A percentile compares a stretch with the other conserved stretches of the same genome.
These are phyloP conservation scores for Tenthredo mesomela DNA, from an alignment of 2,888 invertebrate species.

Conservation along the genomic window DNA sequence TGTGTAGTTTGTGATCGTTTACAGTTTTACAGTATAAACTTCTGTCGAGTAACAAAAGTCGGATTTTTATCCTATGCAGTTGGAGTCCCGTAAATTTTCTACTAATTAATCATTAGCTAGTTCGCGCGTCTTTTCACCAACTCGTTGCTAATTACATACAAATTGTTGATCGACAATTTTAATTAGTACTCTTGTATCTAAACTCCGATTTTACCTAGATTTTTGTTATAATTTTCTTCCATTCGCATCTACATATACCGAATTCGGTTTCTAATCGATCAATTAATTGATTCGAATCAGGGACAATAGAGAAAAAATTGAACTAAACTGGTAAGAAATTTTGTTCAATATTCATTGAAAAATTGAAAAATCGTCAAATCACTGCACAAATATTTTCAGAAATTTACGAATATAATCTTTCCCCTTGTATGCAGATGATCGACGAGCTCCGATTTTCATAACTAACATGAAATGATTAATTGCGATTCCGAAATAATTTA, in stretches of 20 bases:
- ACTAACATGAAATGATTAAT: neutral
- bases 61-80: neutral
- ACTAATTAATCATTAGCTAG: constrained; percentile 1
- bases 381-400: neutral
- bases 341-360: no score
- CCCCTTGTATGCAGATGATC: neutral
- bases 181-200: neutral
- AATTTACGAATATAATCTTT: neutral
- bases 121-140: neutral
- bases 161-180: neutral
- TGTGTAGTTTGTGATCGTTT: neutral
- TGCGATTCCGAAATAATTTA: neutral
- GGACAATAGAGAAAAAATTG: no score
- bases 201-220: neutral
- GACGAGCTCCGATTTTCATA: neutral
- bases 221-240: neutral
- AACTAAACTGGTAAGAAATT: no score
- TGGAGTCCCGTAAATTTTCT: neutral
- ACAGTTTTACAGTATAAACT: neutral
- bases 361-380: no score
- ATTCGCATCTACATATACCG: neutral
- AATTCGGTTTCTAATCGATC: neutral
- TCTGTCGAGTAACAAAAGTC: neutral
- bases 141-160: neutral
- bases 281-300: no score